Evolutionary conservation across 1,140 invertebrate species (phyloP).

Genomic region (Pseudomyrmex flavicornis): DNA sequence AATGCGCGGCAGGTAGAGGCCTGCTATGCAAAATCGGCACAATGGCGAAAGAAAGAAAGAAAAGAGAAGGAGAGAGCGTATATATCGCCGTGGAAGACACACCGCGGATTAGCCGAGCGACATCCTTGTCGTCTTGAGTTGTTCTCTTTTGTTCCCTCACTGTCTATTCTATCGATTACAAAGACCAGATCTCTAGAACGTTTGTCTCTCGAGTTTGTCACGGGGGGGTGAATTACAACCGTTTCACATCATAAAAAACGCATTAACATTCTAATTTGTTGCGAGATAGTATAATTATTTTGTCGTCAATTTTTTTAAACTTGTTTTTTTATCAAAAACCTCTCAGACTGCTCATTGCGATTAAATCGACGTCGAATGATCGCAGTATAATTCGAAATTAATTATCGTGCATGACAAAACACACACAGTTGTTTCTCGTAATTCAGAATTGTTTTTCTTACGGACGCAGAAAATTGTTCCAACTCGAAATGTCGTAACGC

Average conservation of each 20-base stretch:
- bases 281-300: too few species aligned
- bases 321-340: too few species aligned
- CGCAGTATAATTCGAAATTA: too few species aligned
- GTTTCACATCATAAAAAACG: too few species aligned
- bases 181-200: background rate
- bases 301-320: too few species aligned
- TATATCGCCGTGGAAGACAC: conserved; percentile 45
- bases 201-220: background rate
- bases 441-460: too few species aligned
- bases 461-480: background rate
- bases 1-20: conserved; percentile 75
- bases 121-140: background rate
- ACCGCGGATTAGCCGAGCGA: conserved; percentile 30
- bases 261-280: too few species aligned
- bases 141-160: conserved; percentile 7
- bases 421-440: too few species aligned
- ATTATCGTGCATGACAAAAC: too few species aligned
- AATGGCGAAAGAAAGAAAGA: conserved; percentile 60
- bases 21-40: conserved; percentile 76
- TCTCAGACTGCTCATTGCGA: too few species aligned
- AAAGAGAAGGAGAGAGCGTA: background rate
- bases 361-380: too few species aligned
- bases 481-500: conserved; percentile 33
- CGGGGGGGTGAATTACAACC: too few species aligned
- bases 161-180: conserved; percentile 23